A percentile compares a stretch with the other conserved stretches of the same genome.
Conservation (phyloP, 2,888 invertebrate genomes). For the Saturnia japonica region DNA sequence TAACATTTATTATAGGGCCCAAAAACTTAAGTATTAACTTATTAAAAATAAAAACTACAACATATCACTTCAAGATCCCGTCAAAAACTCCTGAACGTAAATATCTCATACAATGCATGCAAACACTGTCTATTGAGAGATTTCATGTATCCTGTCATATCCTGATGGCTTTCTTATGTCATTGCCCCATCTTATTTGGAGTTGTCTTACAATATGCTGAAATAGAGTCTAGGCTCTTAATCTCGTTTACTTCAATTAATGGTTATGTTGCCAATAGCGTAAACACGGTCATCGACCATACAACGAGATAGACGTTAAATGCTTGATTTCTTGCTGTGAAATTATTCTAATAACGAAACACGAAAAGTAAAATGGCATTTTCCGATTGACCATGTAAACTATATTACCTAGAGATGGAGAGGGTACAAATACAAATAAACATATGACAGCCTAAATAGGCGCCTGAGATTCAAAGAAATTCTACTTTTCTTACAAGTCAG, state of each 20-base stretch:
- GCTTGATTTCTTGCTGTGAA: too few relatives aligned
- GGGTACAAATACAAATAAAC: background rate
- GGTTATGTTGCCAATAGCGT: background rate
- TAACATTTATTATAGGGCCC: too few relatives aligned
- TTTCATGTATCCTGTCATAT: background rate
- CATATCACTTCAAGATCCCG: too few relatives aligned
- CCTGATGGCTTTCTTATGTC: background rate
- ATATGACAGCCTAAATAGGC: background rate
- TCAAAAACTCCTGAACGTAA: background rate
- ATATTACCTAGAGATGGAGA: background rate
- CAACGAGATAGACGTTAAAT: too few relatives aligned
- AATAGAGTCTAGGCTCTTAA: background rate
- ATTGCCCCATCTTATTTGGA: background rate
- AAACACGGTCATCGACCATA: background rate
- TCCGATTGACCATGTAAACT: background rate
- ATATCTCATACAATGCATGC: background rate
- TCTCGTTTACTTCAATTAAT: background rate
- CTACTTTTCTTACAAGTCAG: background rate
- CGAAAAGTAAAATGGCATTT: background rate
- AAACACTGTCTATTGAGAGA: background rate
- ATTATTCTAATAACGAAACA: background rate
- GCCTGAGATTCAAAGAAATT: too few relatives aligned
- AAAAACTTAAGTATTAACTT: too few relatives aligned
- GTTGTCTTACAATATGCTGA: background rate
- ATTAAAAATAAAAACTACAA: too few relatives aligned